These are phyloP conservation scores for Ctenodactylus gundi DNA, from an alignment of 2,113 vertebrate species.

Conservation along the genomic window DNA sequence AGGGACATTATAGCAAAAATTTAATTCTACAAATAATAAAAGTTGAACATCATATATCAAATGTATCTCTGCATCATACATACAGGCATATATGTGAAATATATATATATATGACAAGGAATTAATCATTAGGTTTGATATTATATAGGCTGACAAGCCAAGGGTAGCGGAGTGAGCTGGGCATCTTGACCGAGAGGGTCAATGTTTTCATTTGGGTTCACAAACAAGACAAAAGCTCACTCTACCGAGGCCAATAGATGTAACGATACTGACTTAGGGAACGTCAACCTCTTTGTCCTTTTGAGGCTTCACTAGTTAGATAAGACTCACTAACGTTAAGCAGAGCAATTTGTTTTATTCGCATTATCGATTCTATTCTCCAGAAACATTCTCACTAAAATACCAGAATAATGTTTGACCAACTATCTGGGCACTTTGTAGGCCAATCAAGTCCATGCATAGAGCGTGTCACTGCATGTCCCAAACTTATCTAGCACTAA, in stretches of 20 bases:
- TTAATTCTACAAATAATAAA: background rate
- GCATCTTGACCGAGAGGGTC: background rate
- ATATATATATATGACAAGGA: background rate
- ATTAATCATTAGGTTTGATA: background rate
- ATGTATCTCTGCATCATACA: too few species aligned
- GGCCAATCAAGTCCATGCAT: background rate
- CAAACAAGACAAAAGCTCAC: background rate
- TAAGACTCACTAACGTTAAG: background rate
- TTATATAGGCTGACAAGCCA: background rate
- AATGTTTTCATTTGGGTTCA: background rate
- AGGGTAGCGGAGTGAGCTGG: background rate
- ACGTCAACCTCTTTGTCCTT: background rate
- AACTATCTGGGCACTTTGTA: background rate
- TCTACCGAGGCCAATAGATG: background rate
- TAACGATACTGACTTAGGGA: background rate
- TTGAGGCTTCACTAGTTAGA: background rate
- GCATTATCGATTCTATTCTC: background rate
- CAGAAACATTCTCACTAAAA: background rate
- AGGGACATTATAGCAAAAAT: background rate
- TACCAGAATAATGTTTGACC: background rate
- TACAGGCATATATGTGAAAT: background rate
- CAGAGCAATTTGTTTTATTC: background rate
- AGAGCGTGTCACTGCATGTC: background rate
- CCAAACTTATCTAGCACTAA: background rate
- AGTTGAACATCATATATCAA: too few species aligned